Base-by-base conservation (phyloP, 2,888 invertebrate genomes). In the Sympetrum striolatum region DNA sequence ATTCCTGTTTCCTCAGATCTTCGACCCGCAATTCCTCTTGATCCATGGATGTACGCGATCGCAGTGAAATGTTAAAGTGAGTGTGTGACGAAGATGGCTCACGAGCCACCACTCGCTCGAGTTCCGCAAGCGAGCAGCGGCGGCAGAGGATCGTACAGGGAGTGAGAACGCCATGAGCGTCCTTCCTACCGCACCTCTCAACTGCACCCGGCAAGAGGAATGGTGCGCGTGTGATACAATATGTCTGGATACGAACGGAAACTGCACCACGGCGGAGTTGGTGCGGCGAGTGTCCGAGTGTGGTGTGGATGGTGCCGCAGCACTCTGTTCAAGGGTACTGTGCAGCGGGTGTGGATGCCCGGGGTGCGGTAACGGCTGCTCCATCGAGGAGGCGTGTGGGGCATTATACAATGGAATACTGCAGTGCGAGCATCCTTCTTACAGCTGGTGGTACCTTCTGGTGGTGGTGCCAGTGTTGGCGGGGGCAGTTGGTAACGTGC, bases 401-500 rank as follows among this genome's bases (percentile, higher is more conserved):
- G 53, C 53, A 53, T 18, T 53, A 18, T 53, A 53, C 5, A 18
- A 53, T 53, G 53, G 53, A 53, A 18, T 15, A 8, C 82, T 35
- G 90, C n/a, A 58, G 80, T 82, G 80, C 44, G 80, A 44, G 12
- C 31, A 93, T 91, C 92, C 92, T 53, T 93, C 94, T 25, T 96
- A 96, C 93, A 97, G 97, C 93, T 98, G 97, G 97, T 96, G 96
- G 94, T 98, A 97, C 93, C 94, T 98, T 92, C 80, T 81, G 81
- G 96, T 98, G 94, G 97, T 98, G 92, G 95, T 97, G 92, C 95
- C 97, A 93, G 97, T 98, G 93, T 98, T 98, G 93, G 95, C 98
- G 44, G 98, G 98, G 44, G 97, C 98, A 44, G 94, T 98, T 91
- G 98, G 99, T 35, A 99, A 99, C 94, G 97, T 98, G 92, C 95